phyloP scores from a whole-genome alignment of 2,888 invertebrate species.

The Autographa gamma region DNA sequence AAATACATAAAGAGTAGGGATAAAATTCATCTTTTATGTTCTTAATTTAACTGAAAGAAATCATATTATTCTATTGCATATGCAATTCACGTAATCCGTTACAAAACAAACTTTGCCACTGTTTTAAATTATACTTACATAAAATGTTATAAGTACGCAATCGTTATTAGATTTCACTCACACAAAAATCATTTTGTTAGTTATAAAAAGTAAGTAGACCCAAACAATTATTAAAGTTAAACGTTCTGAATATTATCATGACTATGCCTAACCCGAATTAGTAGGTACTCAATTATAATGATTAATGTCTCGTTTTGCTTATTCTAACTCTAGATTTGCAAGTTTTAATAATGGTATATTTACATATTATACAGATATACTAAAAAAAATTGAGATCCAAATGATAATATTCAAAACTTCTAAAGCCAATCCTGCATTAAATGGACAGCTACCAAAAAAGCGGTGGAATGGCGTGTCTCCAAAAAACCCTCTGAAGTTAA shows the following conservation, averaged over 20 bases:
- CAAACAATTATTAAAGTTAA: constrained; percentile 50
- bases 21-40: neutral
- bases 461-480: constrained; percentile 96
- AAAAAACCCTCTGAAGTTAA: constrained; percentile 95
- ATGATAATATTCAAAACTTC: constrained; percentile 81
- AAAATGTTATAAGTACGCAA: constrained; percentile 27
- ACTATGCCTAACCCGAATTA: constrained; percentile 14
- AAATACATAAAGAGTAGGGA: neutral
- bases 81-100: neutral
- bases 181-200: constrained; percentile 67
- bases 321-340: neutral
- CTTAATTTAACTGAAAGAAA: neutral
- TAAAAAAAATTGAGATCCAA: constrained; percentile 19
- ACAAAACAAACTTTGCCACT: constrained; percentile 8
- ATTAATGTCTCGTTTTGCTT: neutral
- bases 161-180: constrained; percentile 53
- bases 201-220: constrained; percentile 55
- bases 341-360: neutral
- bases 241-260: constrained; percentile 75
- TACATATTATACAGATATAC: neutral
- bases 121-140: constrained; percentile 17
- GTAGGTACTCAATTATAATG: neutral
- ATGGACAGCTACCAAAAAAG: constrained; percentile 93
- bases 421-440: constrained; percentile 74
- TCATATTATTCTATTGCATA: neutral